Conservation (phyloP, 1,140 invertebrate species). For the Centruroides vittatus region DNA sequence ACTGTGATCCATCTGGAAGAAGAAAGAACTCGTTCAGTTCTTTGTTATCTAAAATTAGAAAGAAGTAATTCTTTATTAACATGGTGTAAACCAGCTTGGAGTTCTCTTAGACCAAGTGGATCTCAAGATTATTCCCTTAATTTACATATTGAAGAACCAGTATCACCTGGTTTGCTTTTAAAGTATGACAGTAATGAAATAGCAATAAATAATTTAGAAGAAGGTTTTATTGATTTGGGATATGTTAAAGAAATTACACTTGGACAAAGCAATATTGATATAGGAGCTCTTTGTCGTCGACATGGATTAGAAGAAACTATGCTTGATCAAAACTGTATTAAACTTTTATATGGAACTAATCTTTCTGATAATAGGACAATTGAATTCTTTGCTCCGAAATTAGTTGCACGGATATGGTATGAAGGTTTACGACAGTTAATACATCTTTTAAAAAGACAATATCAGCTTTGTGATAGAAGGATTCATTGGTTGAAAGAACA, state of each 20-base stretch:
- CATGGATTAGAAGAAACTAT: conserved; percentile 24
- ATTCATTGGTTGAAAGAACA: conserved; percentile 83
- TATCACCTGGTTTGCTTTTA: conserved; percentile 37
- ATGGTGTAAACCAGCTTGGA: conserved; percentile 76
- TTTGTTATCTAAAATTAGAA: conserved; percentile 68
- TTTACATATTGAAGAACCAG: conserved; percentile 44
- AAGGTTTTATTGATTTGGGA: conserved; percentile 45
- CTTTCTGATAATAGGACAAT: conserved; percentile 71
- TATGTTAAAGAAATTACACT: conserved; percentile 59
- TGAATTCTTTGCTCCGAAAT: conserved; percentile 61
- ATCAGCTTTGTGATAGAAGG: conserved; percentile 63
- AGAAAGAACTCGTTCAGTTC: conserved; percentile 47
- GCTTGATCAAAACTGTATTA: conserved; percentile 45
- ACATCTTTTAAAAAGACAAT: conserved; percentile 54
- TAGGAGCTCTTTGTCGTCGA: neutral
- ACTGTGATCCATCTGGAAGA: conserved; percentile 70
- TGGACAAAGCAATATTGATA: conserved; percentile 25
- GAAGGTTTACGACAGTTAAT: conserved; percentile 58
- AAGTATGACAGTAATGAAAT: conserved; percentile 37
- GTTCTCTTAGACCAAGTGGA: conserved; percentile 39
- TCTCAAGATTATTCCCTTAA: conserved; percentile 41
- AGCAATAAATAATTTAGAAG: conserved; percentile 48
- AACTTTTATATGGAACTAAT: conserved; percentile 56
- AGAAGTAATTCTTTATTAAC: conserved; percentile 66
- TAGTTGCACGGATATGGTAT: conserved; percentile 42